Evolutionary conservation across 2,113 vertebrate genomes (phyloP).

Genomic region (Catharus minimus): DNA sequence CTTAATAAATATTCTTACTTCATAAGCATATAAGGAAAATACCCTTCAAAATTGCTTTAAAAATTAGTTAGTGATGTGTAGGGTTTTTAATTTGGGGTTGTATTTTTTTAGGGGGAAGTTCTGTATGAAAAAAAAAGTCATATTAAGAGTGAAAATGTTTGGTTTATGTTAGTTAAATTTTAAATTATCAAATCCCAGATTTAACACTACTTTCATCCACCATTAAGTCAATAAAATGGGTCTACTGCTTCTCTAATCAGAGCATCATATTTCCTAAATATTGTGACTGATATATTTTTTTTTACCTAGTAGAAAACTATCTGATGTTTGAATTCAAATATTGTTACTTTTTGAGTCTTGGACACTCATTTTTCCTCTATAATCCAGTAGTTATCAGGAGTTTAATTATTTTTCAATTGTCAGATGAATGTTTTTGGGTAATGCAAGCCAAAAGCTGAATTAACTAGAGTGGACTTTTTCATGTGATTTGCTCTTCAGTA

Average conservation of each 20-base stretch:
- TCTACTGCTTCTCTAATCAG: background rate
- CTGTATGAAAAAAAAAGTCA: background rate
- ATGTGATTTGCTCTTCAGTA: background rate
- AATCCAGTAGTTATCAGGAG: background rate
- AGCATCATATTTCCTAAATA: background rate
- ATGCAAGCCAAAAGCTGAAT: background rate
- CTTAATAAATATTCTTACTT: background rate
- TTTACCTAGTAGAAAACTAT: background rate
- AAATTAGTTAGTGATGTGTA: background rate
- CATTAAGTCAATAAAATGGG: background rate
- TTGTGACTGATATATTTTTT: background rate
- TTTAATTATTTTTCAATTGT: background rate
- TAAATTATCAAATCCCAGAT: background rate
- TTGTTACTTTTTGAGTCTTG: background rate
- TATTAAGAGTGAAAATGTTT: background rate
- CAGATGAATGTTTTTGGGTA: background rate
- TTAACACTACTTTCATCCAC: background rate
- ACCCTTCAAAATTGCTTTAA: background rate
- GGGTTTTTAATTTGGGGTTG: rapidly evolving
- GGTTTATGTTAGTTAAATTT: background rate
- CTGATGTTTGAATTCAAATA: background rate
- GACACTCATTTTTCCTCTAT: background rate
- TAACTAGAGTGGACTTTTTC: background rate
- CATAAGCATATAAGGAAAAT: background rate
- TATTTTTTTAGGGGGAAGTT: background rate